Evolutionary conservation across 2,797 vertebrate species (phyloP), one percentile per base, ranked within the genome.

Genomic region (Taeniopygia guttata): DNA sequence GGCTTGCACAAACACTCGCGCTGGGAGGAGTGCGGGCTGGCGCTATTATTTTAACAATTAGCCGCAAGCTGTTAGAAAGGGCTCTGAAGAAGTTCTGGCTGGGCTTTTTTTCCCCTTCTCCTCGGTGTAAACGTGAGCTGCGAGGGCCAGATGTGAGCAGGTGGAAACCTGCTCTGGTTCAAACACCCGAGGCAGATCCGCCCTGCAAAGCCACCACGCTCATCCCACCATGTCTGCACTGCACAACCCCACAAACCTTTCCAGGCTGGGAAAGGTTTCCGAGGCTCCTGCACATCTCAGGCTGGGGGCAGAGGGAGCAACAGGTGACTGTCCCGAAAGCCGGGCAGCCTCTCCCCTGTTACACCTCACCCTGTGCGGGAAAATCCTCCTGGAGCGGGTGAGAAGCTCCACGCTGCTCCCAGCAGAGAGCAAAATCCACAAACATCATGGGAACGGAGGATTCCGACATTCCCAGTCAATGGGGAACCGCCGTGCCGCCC

Each of bases 81-180:
- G 72, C 43, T 93, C 80, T 59, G 73, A 60, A 82, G 79, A 82
- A 94, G 84, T 94, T 94, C 59, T 73, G 64, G 7, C 18, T 86
- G 87, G 9, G 3, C 11, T 25, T 16, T 34, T 38, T 12, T 5
- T 1, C 0, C 0, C 1, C 0, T 1, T 1, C 4, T 23, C 6
- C 30, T 34, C 7, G 16, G 51, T 62, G 52, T 25, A 87, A 63
- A 85, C 5, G 1, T 66, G 83, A 95, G 79, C 79, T 76, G 77
- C 49, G 29, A 83, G 79, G 49, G 92, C 85, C 69, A 75, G 70
- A 75, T 22, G 30, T 3, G 64, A 91, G 95, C 96, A 94, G 96
- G 96, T 96, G 89, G 72, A 51, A 85, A 94, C 91, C 87, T 87
- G 90, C 81, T 90, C 79, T 64, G 64, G 34, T 46, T 86, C 48